Evolutionary conservation across 1,140 invertebrate genomes (phyloP).

Genomic region (Drosophila saltans): DNA sequence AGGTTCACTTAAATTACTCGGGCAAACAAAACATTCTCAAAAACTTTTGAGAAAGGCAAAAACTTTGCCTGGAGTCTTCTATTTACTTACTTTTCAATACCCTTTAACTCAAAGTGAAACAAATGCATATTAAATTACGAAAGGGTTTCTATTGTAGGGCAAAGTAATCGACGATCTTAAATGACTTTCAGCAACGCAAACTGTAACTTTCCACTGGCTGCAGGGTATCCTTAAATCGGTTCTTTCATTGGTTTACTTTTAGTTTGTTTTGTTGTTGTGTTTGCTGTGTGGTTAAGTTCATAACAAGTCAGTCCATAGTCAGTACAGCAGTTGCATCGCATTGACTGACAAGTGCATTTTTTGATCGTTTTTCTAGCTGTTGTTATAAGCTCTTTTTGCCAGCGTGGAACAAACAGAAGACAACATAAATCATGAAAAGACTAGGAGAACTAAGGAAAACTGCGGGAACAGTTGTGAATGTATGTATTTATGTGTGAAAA

Average conservation of each 20-base stretch:
- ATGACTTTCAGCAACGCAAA: too few relatives aligned
- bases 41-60: conserved; percentile 18
- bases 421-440: conserved; percentile 80
- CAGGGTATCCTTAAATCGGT: neutral
- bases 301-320: conserved; percentile 37
- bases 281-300: conserved; percentile 47
- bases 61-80: conserved; percentile 35
- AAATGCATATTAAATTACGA: too few relatives aligned
- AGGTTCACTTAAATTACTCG: conserved; percentile 56
- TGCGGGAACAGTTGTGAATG: conserved; percentile 26
- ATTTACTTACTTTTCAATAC: neutral
- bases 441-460: conserved; percentile 46
- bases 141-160: too few relatives aligned
- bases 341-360: conserved; percentile 74
- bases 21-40: conserved; percentile 38
- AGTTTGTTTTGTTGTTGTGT: conserved; percentile 24
- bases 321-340: conserved; percentile 38
- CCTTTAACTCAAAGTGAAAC: neutral
- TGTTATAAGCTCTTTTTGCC: conserved; percentile 36
- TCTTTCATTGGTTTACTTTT: conserved; percentile 31
- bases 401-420: conserved; percentile 37
- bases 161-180: too few relatives aligned
- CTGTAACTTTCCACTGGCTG: neutral
- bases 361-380: conserved; percentile 39
- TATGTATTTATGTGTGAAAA: conserved; percentile 26